phyloP scores from a whole-genome alignment of 2,888 invertebrate genomes.

The Norana najaformis region DNA sequence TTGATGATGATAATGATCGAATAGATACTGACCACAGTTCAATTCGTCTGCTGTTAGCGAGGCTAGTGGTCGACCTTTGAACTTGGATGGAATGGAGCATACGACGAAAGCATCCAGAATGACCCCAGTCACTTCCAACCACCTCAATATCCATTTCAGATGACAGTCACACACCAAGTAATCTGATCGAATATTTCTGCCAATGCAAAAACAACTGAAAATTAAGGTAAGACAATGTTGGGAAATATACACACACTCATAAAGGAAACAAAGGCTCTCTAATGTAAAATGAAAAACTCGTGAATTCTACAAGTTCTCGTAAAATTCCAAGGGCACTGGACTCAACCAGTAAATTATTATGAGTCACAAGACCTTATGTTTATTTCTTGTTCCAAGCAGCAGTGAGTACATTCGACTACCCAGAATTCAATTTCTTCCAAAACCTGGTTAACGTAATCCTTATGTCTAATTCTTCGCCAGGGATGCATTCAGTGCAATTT shows the following conservation, averaged over 20 bases:
- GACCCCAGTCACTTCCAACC: constrained; percentile 24
- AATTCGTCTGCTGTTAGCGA: not conserved
- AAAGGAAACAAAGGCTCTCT: no score
- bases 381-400: no score
- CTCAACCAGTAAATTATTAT: not conserved
- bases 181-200: constrained; percentile 20
- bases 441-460: not conserved
- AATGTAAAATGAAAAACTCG: no score
- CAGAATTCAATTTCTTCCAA: constrained; percentile 1
- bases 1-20: not conserved
- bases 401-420: not conserved
- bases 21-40: not conserved
- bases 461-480: not conserved
- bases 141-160: constrained; percentile 20
- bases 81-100: constrained; percentile 21
- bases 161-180: constrained; percentile 28
- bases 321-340: not conserved
- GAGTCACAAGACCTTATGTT: no score
- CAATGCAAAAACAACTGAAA: not conserved
- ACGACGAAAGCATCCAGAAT: not conserved
- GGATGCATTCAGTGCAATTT: not conserved
- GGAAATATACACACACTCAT: no score
- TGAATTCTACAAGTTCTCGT: no score
- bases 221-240: not conserved
- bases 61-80: not conserved